Conservation (phyloP, 2,797 vertebrate genomes). For the Leptatherina wallacei region DNA sequence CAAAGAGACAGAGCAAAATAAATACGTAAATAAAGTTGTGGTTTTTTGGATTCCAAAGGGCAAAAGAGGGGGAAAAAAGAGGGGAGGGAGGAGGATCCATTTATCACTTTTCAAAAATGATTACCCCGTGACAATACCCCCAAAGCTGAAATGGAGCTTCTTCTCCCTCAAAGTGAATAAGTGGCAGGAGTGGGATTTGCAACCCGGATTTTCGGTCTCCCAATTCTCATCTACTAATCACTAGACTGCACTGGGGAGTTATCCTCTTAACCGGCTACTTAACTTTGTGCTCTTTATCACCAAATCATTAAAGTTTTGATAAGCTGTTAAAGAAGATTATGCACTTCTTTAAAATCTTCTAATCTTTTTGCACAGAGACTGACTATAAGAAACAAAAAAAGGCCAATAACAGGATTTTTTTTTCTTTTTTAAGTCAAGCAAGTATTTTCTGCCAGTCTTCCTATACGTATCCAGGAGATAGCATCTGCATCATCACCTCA, state of each 20-base stretch:
- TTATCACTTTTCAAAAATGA: constrained; percentile 81
- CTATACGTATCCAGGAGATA: constrained; percentile 51
- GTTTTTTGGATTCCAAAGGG: constrained; percentile 65
- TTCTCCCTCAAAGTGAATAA: constrained; percentile 83
- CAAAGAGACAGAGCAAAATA: constrained; percentile 69
- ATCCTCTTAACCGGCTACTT: constrained; percentile 89
- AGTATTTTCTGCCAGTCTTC: constrained; percentile 55
- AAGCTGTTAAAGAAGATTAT: constrained; percentile 89
- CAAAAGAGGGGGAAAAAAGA: constrained; percentile 38
- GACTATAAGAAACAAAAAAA: constrained; percentile 82
- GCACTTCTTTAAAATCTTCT: constrained; percentile 85
- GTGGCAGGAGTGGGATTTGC: constrained; percentile 85
- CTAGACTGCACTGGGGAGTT: constrained; percentile 86
- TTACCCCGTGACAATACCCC: constrained; percentile 81
- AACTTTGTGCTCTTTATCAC: constrained; percentile 89
- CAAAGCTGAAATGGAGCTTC: constrained; percentile 77
- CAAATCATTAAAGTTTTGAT: constrained; percentile 90
- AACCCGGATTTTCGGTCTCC: constrained; percentile 83
- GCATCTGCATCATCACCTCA: constrained; percentile 60
- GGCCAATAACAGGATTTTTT: constrained; percentile 79
- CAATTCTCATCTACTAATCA: constrained; percentile 88
- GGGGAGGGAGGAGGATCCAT: constrained; percentile 46
- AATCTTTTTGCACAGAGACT: constrained; percentile 81
- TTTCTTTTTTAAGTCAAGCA: constrained; percentile 55
- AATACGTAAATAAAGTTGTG: constrained; percentile 77